Evolutionary conservation across 2,888 invertebrate genomes (phyloP), one percentile per base, ranked within the genome.

Genomic region (Caenorhabditis sp.): DNA sequence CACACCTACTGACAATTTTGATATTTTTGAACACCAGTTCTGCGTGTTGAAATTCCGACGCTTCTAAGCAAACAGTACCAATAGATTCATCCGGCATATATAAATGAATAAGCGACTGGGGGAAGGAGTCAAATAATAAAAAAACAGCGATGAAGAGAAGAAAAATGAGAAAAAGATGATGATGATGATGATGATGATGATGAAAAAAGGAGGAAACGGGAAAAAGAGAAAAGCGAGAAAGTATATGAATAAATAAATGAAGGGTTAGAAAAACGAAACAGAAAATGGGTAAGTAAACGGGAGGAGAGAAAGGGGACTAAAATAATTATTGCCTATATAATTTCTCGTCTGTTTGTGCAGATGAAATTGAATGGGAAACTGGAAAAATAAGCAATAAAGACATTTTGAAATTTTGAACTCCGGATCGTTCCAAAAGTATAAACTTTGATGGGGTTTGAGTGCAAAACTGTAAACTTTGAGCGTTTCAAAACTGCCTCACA

Each of bases 191-290:
- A 22, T 31, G 28, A 59, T 24, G 47, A 24, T 7, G 49, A 31
- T 5, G 44, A 38, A 47, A 24, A 59, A 26, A 28, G 28, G 22
- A 41, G 19, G 19, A 51, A 58, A 58, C 47, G 24, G 31, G 16
- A 26, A 56, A 26, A n/a, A 24, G 16, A 24, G 10, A n/a, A 28
- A 8, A 49, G 31, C 31, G 31, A 35, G 47, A 49, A 64, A 49
- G 31, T 14, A 41, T 38, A 61, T 41, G 38, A 61, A 61, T 61
- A 61, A n/a, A 58, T 58, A 58, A 31, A 58, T 31, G 58, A 58
- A 58, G 31, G 58, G 31, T 58, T 28, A 54, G 24, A 22, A 54
- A 54, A 10, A 54, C 7, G 56, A n/a, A 56, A 56, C 31, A 56
- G 28, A 10, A 31, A 58, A 14, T 7, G n/a, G 31, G 7, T 2